phyloP scores from a whole-genome alignment of 2,888 invertebrate species.

The Thecophora atra region DNA sequence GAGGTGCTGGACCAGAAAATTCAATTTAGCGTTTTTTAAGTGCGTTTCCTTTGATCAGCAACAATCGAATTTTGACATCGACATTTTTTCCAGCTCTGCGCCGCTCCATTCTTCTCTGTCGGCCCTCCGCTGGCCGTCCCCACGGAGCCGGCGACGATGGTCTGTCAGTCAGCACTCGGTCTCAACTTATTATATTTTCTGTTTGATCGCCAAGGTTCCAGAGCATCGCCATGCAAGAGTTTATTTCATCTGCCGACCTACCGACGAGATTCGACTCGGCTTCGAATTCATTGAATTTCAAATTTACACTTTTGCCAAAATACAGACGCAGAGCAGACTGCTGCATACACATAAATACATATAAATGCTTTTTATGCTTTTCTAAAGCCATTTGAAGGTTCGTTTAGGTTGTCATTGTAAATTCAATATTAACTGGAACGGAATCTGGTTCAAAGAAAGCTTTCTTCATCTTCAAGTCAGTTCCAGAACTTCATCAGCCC shows the following conservation, averaged over 20 bases:
- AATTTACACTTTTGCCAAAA: constrained; percentile 18
- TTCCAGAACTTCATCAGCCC: too few species aligned
- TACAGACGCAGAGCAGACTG: too few species aligned
- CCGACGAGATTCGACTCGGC: neutral
- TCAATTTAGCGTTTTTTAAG: constrained; percentile 64
- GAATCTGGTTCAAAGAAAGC: too few species aligned
- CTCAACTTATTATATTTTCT: constrained; percentile 49
- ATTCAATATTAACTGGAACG: too few species aligned
- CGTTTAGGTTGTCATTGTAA: too few species aligned
- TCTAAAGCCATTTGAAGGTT: too few species aligned
- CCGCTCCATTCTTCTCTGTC: constrained; percentile 37
- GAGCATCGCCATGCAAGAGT: neutral
- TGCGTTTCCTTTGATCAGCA: constrained; percentile 65
- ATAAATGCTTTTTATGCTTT: too few species aligned
- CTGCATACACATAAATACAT: too few species aligned
- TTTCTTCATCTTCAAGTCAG: too few species aligned
- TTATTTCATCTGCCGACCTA: neutral
- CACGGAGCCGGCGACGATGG: neutral
- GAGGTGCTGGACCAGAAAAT: constrained; percentile 61
- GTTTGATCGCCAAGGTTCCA: constrained; percentile 46
- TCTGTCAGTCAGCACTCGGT: constrained; percentile 25
- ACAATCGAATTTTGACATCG: constrained; percentile 61
- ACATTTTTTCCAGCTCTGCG: constrained; percentile 36
- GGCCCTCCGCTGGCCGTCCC: constrained; percentile 12
- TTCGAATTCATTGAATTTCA: constrained; percentile 25